phyloP scores from a whole-genome alignment of 2,888 invertebrate species.

The Seira ritae region DNA sequence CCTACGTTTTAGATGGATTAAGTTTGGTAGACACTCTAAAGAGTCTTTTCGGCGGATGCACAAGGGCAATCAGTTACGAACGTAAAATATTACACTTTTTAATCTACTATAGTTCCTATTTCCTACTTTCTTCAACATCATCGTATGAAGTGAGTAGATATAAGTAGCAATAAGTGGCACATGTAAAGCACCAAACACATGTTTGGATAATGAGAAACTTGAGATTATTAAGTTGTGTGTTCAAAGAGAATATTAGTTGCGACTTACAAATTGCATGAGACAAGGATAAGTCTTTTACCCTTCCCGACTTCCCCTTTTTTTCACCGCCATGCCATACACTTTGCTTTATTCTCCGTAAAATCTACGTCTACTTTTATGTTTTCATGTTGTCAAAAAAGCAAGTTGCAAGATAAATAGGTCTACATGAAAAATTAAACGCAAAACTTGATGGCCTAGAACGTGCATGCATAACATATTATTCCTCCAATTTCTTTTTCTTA shows the following conservation, averaged over 20 bases:
- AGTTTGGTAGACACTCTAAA: neutral
- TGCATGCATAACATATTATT: neutral
- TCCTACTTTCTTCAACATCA: neutral
- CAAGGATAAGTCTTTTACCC: slow-evolving; percentile 23
- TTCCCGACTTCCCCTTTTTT: neutral
- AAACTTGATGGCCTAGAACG: slow-evolving; percentile 23
- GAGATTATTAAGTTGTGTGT: slow-evolving; percentile 52
- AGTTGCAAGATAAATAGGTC: slow-evolving; percentile 11
- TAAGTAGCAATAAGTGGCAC: neutral
- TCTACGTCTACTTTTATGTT: neutral
- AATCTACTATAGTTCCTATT: slow-evolving; percentile 27
- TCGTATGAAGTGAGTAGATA: too few relatives aligned
- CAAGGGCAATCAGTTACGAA: neutral
- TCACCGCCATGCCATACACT: neutral
- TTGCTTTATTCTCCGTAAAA: neutral
- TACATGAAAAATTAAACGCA: slow-evolving; percentile 36
- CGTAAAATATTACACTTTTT: slow-evolving; percentile 41
- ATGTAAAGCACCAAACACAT: slow-evolving; percentile 14
- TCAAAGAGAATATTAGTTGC: slow-evolving; percentile 46
- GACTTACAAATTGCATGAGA: slow-evolving; percentile 53
- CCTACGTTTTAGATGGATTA: neutral
- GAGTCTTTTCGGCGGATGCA: neutral
- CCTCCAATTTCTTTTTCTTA: neutral
- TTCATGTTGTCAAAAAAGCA: slow-evolving; percentile 3
- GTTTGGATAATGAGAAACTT: slow-evolving; percentile 54